phyloP scores from a whole-genome alignment of 2,797 vertebrate genomes.

The Buceros bicornis region DNA sequence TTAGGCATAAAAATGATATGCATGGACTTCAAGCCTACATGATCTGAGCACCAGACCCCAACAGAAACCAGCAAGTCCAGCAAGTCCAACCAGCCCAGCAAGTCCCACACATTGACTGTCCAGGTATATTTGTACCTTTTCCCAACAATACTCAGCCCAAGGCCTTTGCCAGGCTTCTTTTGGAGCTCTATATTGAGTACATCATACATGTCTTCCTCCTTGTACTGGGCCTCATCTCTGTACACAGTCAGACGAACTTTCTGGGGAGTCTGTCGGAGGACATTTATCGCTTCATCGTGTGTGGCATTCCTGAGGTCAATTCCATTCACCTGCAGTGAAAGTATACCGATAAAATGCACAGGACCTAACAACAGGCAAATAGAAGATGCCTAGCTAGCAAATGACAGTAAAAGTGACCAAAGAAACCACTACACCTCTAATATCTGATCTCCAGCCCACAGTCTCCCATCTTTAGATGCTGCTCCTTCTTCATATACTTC shows the following conservation, averaged over 20 bases:
- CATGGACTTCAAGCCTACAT: neutral
- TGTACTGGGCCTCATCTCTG: conserved; percentile 95
- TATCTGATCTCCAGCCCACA: conserved; percentile 99
- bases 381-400: neutral
- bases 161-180: conserved; percentile 91
- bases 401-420: neutral
- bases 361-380: neutral
- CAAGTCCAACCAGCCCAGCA: neutral
- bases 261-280: conserved; percentile 94
- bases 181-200: conserved; percentile 90
- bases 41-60: neutral
- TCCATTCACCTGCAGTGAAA: conserved; percentile 88
- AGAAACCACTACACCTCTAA: conserved; percentile 86
- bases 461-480: conserved; percentile 94
- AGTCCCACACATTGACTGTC: neutral
- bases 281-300: conserved; percentile 98
- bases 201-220: conserved; percentile 96
- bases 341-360: neutral
- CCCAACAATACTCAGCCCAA: conserved; percentile 97
- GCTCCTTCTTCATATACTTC: conserved; percentile 99
- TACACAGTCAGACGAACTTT: conserved; percentile 90
- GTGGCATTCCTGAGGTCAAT: conserved; percentile 92
- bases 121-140: conserved; percentile 85
- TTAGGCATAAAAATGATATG: neutral
- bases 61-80: too few relatives aligned